A percentile compares a stretch with the other conserved stretches of the same genome.
Conservation (phyloP, 2,888 invertebrate species). For the Polydrusus pterygomalis region DNA sequence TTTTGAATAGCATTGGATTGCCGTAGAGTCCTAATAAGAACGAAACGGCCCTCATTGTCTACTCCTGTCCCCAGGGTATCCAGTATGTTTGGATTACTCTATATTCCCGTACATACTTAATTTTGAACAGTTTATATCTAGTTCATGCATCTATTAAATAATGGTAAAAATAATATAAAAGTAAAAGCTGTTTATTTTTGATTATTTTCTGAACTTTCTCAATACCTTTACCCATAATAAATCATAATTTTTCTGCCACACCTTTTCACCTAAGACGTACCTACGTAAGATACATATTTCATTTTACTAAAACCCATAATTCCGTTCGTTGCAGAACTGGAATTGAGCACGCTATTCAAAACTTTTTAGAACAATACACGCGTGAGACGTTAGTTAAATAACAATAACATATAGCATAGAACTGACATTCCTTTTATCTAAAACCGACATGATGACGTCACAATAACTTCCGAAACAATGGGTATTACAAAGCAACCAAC, state of each 20-base stretch:
- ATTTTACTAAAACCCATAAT: slow-evolving; percentile 42
- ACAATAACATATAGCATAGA: slow-evolving; percentile 33
- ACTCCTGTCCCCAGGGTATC: too few species aligned
- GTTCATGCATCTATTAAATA: neutral
- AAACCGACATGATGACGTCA: slow-evolving; percentile 38
- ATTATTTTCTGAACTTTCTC: slow-evolving; percentile 20
- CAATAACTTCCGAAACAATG: slow-evolving; percentile 49
- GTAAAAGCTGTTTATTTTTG: neutral
- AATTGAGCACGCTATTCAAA: slow-evolving; percentile 14
- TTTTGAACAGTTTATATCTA: too few species aligned
- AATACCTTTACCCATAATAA: slow-evolving; percentile 33
- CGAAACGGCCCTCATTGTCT: too few species aligned
- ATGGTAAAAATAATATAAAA: neutral
- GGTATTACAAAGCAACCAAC: slow-evolving; percentile 28
- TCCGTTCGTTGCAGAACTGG: slow-evolving; percentile 28
- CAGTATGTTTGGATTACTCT: too few species aligned
- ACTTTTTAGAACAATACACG: slow-evolving; percentile 38
- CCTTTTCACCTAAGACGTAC: slow-evolving; percentile 33
- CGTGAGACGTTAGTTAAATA: slow-evolving; percentile 29
- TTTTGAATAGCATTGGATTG: too few species aligned
- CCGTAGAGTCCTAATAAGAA: too few species aligned
- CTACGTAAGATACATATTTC: slow-evolving; percentile 32
- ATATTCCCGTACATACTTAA: too few species aligned
- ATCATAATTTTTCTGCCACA: slow-evolving; percentile 40
- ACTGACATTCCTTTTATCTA: slow-evolving; percentile 41